Evolutionary conservation across 2,797 vertebrate genomes (phyloP), one percentile per base, ranked within the genome.

Genomic region (Trachops cirrhosus): DNA sequence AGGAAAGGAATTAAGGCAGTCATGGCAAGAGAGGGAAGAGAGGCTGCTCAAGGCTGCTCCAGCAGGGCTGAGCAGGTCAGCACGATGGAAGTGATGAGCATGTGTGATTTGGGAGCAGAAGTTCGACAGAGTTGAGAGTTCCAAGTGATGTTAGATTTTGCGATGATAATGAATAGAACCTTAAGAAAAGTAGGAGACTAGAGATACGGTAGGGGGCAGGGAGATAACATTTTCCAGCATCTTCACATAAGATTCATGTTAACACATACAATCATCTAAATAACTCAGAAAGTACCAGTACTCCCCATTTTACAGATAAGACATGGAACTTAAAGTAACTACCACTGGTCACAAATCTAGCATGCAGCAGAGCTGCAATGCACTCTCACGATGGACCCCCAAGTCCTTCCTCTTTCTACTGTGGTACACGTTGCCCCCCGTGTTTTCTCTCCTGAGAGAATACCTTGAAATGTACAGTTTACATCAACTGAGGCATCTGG

Each of bases 291-390:
- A 87, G 82, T 12, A 41, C n/a, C 29, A 78, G 68, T 22, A 48
- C 0, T 86, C 50, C 11, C 59, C 39, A 54, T 67, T 94, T 92
- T 46, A 78, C 32, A 90, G 90, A 37, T 24, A 34, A 89, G 22
- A 32, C 88, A 96, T 37, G 46, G 92, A 96, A 94, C 92, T 67
- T 74, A 71, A 95, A 94, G 52, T 85, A 94, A 44, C 11, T 6
- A 64, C 26, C 46, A 46, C 1, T 16, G 68, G 75, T 37, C 62
- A 54, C 32, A 48, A 16, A 9, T 80, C 18, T 39, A 67, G 24
- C 39, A 70, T 50, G 32, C 24, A 93, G 22, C 12, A 74, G 59
- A 79, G 34, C 14, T n/a, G 2, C 22, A 39, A 59, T 34, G 3
- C 78, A 16, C 74, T 87, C 46, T 93, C 50, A 5, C 19, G 67